These are phyloP conservation scores for Pterobdella sp. DNA, from an alignment of 2,888 invertebrate genomes.

Conservation along the genomic window DNA sequence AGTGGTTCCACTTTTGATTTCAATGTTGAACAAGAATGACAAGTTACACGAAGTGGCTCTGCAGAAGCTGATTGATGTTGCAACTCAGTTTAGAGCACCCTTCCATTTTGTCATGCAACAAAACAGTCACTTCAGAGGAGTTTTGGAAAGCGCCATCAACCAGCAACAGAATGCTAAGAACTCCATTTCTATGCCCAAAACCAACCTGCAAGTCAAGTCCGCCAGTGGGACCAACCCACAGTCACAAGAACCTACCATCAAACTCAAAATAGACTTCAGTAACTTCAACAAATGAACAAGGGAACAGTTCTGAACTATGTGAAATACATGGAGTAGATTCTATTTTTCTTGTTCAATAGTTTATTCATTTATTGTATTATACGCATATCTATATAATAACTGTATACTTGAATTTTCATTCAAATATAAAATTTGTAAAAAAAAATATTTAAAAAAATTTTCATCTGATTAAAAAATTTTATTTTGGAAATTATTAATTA, in stretches of 20 bases:
- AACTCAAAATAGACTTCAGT: slow-evolving; percentile 86
- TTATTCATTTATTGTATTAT: too few species aligned
- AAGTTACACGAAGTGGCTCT: slow-evolving; percentile 77
- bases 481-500: too few species aligned
- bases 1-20: slow-evolving; percentile 80
- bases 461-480: too few species aligned
- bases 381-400: too few species aligned
- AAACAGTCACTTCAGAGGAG: slow-evolving; percentile 68
- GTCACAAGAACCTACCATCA: slow-evolving; percentile 60
- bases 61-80: slow-evolving; percentile 79
- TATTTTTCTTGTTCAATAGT: too few species aligned
- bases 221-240: neutral
- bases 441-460: too few species aligned
- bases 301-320: too few species aligned
- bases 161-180: slow-evolving; percentile 54
- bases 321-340: too few species aligned
- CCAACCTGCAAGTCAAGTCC: slow-evolving; percentile 33
- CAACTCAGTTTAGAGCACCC: slow-evolving; percentile 85
- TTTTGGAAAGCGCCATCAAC: slow-evolving; percentile 77
- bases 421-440: too few species aligned
- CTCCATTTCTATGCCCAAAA: slow-evolving; percentile 24
- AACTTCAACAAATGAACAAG: slow-evolving; percentile 64
- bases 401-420: too few species aligned
- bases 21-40: slow-evolving; percentile 60
- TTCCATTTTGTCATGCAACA: slow-evolving; percentile 83